A percentile compares a stretch with the other conserved stretches of the same genome.
Conservation (phyloP, 2,888 invertebrate genomes). For the Aspidiotus destructor region DNA sequence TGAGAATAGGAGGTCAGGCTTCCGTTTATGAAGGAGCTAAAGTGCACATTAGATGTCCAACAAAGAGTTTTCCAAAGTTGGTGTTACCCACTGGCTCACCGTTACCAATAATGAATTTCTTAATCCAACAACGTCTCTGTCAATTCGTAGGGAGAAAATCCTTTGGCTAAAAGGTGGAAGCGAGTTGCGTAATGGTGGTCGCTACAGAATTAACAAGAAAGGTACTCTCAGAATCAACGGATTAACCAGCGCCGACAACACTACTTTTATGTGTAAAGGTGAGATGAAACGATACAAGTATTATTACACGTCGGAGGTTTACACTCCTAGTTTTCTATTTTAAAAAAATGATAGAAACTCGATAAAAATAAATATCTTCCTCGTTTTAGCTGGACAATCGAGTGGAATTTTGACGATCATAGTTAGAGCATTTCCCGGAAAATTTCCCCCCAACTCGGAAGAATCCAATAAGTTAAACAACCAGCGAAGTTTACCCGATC, state of each 20-base stretch:
- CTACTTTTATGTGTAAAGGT: conserved; percentile 75
- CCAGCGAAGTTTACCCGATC: conserved; percentile 38
- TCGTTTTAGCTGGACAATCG: conserved; percentile 55
- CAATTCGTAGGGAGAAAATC: conserved; percentile 51
- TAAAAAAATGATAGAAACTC: no score
- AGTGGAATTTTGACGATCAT: conserved; percentile 69
- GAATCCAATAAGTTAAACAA: conserved; percentile 55
- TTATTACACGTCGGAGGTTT: no score
- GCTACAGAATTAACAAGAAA: conserved; percentile 81
- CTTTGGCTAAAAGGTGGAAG: conserved; percentile 82
- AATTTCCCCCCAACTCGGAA: conserved; percentile 68
- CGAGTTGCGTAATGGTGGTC: conserved; percentile 56
- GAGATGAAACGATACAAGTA: conserved; percentile 36
- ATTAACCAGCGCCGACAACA: conserved; percentile 69
- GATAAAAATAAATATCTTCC: no score
- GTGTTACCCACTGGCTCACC: neutral
- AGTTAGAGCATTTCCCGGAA: conserved; percentile 68
- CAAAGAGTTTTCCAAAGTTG: conserved; percentile 53
- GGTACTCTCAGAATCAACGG: conserved; percentile 79
- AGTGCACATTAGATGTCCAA: conserved; percentile 88
- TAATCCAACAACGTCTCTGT: neutral
- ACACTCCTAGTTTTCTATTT: neutral
- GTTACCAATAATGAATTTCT: neutral
- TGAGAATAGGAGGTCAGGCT: conserved; percentile 84
- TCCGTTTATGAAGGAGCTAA: conserved; percentile 83